Conservation (phyloP, 1,140 invertebrate species). For the Cotesia vestalis region DNA sequence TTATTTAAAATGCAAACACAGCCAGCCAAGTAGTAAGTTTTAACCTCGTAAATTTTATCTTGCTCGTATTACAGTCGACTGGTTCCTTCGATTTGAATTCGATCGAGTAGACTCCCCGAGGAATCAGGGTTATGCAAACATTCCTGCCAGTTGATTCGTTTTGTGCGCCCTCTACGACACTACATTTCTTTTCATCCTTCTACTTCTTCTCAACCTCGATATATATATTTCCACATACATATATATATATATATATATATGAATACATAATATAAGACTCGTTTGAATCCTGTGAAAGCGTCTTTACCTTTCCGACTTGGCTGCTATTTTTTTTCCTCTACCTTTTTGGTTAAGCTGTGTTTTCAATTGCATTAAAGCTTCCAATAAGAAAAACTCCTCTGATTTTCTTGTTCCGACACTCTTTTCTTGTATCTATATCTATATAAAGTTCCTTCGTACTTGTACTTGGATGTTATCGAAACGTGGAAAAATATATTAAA, state of each 20-base stretch:
- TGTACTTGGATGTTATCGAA: slow-evolving; percentile 1
- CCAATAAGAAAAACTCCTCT: background rate
- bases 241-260: no score
- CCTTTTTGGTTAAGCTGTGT: slow-evolving; percentile 29
- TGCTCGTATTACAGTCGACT: slow-evolving; percentile 13
- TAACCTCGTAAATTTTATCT: slow-evolving; percentile 5
- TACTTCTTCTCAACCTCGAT: no score
- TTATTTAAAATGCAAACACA: background rate
- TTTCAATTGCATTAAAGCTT: slow-evolving; percentile 33
- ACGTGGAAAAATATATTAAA: background rate
- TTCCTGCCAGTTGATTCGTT: slow-evolving; percentile 24
- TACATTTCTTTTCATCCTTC: no score
- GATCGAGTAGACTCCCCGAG: slow-evolving; percentile 20
- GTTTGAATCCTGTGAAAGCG: no score
- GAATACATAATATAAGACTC: no score
- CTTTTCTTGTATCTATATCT: background rate
- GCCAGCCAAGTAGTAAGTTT: background rate
- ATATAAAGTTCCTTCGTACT: background rate
- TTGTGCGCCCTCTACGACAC: slow-evolving; percentile 9
- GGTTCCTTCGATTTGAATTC: slow-evolving; percentile 23
- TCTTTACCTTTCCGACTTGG: slow-evolving; percentile 14
- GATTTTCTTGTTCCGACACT: slow-evolving; percentile 8
- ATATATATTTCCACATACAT: no score
- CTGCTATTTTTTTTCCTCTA: background rate
- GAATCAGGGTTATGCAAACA: slow-evolving; percentile 25